Evolutionary conservation across 2,888 invertebrate genomes (phyloP), one percentile per base, ranked within the genome.

Genomic region (Harmothoe impar): DNA sequence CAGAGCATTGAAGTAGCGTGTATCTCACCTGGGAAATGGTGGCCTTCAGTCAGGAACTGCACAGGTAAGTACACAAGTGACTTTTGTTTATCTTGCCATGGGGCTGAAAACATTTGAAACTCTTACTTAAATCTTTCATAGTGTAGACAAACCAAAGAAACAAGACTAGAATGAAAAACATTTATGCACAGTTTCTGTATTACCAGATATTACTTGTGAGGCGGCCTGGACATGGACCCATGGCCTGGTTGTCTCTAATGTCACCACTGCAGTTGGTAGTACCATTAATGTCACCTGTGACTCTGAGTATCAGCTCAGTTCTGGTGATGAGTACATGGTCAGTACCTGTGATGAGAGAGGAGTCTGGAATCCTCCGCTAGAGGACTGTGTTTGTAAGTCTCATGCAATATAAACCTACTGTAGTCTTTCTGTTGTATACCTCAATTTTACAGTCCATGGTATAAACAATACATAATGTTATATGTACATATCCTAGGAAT

Each of bases 241-340:
- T 62, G 62, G 62, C 15, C 3, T 62, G 62, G 20, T 62, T n/a
- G 62, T 62, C 12, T 62, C 62, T 15, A 62, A 62, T 15, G 15
- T 20, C 23, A 62, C 62, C 62, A 62, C 62, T n/a, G 62, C 3
- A n/a, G 62, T 62, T 20, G 62, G 62, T 3, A 15, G 3, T 1
- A 62, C 62, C 15, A 62, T 62, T n/a, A 62, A 62, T n/a, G n/a
- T 20, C 62, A 62, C 62, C 20, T 62, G 62, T 62, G 62, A 62
- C 23, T 12, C 62, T 62, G 12, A 62, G 7, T 62, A n/a, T 20
- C 7, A 62, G 62, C 62, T 62, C 12, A 62, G 62, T n/a, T 62
- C 62, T n/a, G 62, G 62, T n/a, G 62, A 62, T n/a, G 23, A 20
- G 23, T 62, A 62, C n/a, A 62, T 62, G 23, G 62, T 62, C 23